These are phyloP conservation scores for Shargacucullia verbasci DNA, from an alignment of 2,888 invertebrate genomes.

Conservation along the genomic window DNA sequence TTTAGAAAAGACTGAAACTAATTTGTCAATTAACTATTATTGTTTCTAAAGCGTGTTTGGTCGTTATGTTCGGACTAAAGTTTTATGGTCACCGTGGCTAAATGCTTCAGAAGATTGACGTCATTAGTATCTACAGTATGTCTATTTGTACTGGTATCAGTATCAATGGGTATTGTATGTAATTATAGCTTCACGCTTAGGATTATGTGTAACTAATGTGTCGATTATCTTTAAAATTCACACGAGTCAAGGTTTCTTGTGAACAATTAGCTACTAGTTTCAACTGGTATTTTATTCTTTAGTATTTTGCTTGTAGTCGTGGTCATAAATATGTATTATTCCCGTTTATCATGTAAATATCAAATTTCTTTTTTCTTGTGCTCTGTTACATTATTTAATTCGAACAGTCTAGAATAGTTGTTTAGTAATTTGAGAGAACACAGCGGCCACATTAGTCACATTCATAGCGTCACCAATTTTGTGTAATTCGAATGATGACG, in stretches of 20 bases:
- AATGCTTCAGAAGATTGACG: conserved; percentile 65
- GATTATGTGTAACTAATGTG: conserved; percentile 24
- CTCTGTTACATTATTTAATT: no score
- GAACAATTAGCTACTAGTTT: conserved; percentile 2
- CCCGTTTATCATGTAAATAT: background rate
- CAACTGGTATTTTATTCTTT: background rate
- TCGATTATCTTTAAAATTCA: conserved; percentile 31
- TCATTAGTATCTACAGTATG: conserved; percentile 44
- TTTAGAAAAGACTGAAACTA: conserved; percentile 43
- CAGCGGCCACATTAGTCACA: no score
- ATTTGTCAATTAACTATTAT: conserved; percentile 52
- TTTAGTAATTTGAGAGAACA: no score
- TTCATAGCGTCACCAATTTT: no score
- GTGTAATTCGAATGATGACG: no score
- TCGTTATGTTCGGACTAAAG: conserved; percentile 31
- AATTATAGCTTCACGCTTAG: conserved; percentile 19
- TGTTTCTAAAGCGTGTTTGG: conserved; percentile 42
- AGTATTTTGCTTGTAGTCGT: background rate
- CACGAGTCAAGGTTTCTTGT: conserved; percentile 1
- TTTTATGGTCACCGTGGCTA: conserved; percentile 60
- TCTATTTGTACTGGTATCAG: conserved; percentile 28
- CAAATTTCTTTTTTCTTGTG: no score
- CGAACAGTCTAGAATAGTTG: no score
- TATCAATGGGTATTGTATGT: conserved; percentile 32
- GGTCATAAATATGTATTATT: conserved; percentile 2